phyloP scores from a whole-genome alignment of 2,113 vertebrate species.

The Stomatorhinus ivindoensis region DNA sequence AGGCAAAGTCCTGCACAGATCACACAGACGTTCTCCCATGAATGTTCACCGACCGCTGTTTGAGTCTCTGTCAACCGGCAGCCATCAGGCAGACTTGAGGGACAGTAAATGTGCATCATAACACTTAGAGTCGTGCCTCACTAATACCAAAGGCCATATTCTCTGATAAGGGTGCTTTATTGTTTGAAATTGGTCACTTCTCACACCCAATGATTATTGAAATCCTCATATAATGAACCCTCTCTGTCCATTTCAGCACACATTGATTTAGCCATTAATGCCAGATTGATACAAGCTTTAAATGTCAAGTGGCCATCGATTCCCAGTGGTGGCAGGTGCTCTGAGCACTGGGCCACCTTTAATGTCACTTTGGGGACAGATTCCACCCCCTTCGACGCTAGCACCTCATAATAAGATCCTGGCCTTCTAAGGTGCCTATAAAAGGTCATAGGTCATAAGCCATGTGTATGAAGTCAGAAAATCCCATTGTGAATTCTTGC shows the following conservation, averaged over 20 bases:
- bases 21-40: neutral
- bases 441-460: neutral
- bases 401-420: neutral
- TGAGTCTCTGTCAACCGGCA: neutral
- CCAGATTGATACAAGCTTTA: constrained; percentile 63
- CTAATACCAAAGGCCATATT: neutral
- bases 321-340: constrained; percentile 18
- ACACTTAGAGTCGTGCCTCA: neutral
- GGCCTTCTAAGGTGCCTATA: neutral
- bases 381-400: neutral
- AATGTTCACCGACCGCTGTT: neutral
- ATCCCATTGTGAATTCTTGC: neutral
- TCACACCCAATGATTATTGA: constrained; percentile 47
- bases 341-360: neutral
- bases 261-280: constrained; percentile 57
- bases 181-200: constrained; percentile 7
- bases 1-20: neutral
- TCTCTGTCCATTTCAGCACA: constrained; percentile 42
- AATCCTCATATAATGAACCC: constrained; percentile 59
- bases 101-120: neutral
- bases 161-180: neutral
- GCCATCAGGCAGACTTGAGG: neutral
- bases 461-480: neutral
- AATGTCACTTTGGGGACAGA: neutral
- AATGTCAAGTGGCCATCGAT: constrained; percentile 57